Evolutionary conservation across 2,797 vertebrate species (phyloP).

Genomic region (Coluber constrictor): DNA sequence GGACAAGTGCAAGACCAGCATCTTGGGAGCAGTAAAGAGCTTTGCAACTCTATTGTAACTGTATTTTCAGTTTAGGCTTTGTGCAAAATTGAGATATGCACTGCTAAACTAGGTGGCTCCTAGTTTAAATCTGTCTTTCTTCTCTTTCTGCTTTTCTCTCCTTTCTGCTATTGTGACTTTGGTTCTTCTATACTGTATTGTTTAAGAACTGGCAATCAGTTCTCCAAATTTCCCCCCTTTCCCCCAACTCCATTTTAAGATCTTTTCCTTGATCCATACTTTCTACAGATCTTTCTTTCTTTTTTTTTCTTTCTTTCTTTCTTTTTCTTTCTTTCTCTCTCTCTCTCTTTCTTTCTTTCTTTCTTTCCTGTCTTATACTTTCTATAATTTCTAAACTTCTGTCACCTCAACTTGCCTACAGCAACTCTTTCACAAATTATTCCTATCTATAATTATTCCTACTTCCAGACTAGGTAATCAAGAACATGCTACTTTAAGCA

Average conservation of each 20-base stretch:
- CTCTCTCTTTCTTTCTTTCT: neutral
- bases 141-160: neutral
- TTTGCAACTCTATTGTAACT: neutral
- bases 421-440: neutral
- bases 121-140: neutral
- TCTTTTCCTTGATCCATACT: neutral
- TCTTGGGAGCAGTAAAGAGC: neutral
- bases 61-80: neutral
- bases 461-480: neutral
- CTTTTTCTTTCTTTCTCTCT: neutral
- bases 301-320: neutral
- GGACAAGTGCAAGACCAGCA: neutral
- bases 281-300: neutral
- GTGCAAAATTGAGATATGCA: neutral
- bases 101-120: neutral
- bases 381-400: neutral
- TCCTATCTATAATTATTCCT: neutral
- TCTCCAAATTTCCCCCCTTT: neutral
- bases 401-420: neutral
- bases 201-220: neutral
- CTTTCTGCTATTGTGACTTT: neutral
- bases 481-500: neutral
- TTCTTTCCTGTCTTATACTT: neutral
- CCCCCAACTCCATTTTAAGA: neutral
- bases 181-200: neutral